phyloP scores from a whole-genome alignment of 2,797 vertebrate species.

The Sphenodon punctatus region DNA sequence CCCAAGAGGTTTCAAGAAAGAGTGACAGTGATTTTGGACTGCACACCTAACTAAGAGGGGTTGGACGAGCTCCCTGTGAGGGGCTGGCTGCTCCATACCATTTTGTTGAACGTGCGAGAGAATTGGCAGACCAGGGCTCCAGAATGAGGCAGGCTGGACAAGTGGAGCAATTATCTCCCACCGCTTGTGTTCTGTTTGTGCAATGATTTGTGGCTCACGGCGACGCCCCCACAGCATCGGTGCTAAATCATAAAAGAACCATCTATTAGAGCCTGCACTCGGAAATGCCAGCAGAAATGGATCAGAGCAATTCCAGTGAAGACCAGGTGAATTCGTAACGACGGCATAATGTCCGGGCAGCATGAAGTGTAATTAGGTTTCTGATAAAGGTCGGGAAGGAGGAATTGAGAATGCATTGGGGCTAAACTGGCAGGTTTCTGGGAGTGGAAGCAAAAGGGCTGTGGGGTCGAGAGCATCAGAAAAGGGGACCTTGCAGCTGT shows the following conservation, averaged over 20 bases:
- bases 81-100: neutral
- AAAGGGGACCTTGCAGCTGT: neutral
- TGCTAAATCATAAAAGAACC: neutral
- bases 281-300: conserved; percentile 5
- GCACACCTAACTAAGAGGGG: conserved; percentile 11
- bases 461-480: neutral
- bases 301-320: conserved; percentile 1
- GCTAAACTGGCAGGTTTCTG: neutral
- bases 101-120: neutral
- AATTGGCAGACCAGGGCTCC: neutral
- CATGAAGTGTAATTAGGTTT: conserved; percentile 43
- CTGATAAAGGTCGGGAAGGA: conserved; percentile 25
- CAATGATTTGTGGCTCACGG: no score
- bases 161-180: neutral
- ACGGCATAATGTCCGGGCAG: neutral
- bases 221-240: conserved; percentile 2
- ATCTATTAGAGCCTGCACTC: conserved; percentile 19
- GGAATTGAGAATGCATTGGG: neutral
- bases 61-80: neutral
- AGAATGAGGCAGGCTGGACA: neutral
- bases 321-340: conserved; percentile 22
- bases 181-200: conserved; percentile 23
- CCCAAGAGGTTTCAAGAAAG: conserved; percentile 35
- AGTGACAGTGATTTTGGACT: conserved; percentile 23
- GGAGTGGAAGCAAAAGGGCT: neutral